Percentiles rank a stretch among this genome's conserved stretches.
These are phyloP conservation scores for Erythrocercus mccallii DNA, from an alignment of 2,113 vertebrate species.

Conservation along the genomic window DNA sequence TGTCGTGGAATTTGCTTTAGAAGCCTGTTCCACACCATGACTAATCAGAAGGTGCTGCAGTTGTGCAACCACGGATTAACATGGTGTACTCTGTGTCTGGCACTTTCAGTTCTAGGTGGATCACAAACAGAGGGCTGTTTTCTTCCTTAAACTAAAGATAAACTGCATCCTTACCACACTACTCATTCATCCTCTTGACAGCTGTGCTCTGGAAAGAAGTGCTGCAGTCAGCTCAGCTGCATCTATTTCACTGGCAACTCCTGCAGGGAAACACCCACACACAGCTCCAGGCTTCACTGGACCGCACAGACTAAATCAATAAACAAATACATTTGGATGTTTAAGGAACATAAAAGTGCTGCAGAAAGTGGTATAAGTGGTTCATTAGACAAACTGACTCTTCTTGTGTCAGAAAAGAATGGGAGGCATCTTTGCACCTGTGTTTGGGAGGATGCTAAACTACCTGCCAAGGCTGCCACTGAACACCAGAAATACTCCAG, in stretches of 20 bases:
- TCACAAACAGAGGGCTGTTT: not conserved
- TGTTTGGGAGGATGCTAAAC: not conserved
- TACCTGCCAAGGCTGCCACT: not conserved
- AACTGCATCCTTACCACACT: not conserved
- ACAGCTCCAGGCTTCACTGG: not conserved
- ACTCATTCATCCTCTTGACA: constrained; percentile 22
- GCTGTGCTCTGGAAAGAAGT: not conserved
- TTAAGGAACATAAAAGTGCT: not conserved
- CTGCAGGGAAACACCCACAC: not conserved
- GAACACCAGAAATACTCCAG: not conserved
- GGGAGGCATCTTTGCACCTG: not conserved
- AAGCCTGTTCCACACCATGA: constrained; percentile 4
- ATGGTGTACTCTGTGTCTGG: not conserved
- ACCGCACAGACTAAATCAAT: not conserved
- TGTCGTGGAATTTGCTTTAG: constrained; percentile 8
- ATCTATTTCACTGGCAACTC: not conserved
- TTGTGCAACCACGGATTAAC: not conserved
- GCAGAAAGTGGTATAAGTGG: not conserved
- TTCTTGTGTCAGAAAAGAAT: not conserved
- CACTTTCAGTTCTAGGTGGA: not conserved
- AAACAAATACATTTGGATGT: not conserved
- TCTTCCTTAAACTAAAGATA: not conserved
- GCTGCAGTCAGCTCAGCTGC: not conserved
- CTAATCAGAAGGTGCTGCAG: not conserved
- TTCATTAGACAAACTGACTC: not conserved